Conservation (phyloP, 2,797 vertebrate genomes). For the Aplochiton taeniatus region DNA sequence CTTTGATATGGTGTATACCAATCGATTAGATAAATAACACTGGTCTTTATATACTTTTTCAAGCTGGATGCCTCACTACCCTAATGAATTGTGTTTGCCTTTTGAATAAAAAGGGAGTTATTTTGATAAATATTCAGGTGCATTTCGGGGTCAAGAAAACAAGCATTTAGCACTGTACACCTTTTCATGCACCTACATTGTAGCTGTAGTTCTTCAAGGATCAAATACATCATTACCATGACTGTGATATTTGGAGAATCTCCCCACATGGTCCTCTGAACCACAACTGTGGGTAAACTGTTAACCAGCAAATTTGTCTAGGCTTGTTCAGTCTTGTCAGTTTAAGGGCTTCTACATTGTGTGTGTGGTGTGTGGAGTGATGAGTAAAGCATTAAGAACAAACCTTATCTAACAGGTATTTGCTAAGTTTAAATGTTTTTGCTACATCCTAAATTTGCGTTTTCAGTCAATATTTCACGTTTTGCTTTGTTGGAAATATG, state of each 20-base stretch:
- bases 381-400: slow-evolving; percentile 8
- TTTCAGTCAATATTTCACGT: slow-evolving; percentile 47
- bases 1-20: too few species aligned
- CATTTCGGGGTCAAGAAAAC: slow-evolving; percentile 6
- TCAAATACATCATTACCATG: slow-evolving; percentile 15
- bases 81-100: neutral
- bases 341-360: slow-evolving; percentile 20
- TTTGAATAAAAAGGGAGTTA: slow-evolving; percentile 16
- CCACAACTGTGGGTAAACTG: neutral
- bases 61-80: neutral
- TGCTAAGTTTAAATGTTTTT: neutral
- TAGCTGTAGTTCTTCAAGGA: slow-evolving; percentile 13
- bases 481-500: slow-evolving; percentile 36
- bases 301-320: slow-evolving; percentile 16
- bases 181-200: slow-evolving; percentile 8
- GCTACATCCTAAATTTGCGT: slow-evolving; percentile 10
- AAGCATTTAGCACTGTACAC: slow-evolving; percentile 19
- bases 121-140: neutral
- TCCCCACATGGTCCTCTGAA: neutral
- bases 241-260: slow-evolving; percentile 19
- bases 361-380: neutral
- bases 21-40: neutral
- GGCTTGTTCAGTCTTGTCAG: slow-evolving; percentile 23
- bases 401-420: slow-evolving; percentile 2
- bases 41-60: neutral